Evolutionary conservation across 2,888 invertebrate genomes (phyloP).

Genomic region (Agonopterix heracliana): DNA sequence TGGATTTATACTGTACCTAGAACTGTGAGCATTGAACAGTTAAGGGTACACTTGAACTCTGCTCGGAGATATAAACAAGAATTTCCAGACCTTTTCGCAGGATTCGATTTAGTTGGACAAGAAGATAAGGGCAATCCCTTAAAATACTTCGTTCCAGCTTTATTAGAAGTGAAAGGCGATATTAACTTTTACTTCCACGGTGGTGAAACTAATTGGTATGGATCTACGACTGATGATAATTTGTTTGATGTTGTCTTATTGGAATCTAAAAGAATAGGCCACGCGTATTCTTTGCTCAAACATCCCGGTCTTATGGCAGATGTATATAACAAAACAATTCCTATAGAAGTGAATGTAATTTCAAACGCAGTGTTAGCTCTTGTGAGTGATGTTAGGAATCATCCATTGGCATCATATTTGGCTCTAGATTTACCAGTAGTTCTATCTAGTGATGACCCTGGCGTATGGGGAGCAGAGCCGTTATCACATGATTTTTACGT

Average conservation of each 20-base stretch:
- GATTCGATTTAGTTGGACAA: slow-evolving; percentile 88
- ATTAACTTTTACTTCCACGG: slow-evolving; percentile 86
- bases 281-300: slow-evolving; percentile 84
- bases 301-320: slow-evolving; percentile 80
- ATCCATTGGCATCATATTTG: slow-evolving; percentile 80
- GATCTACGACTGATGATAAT: slow-evolving; percentile 80
- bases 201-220: slow-evolving; percentile 88
- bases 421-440: slow-evolving; percentile 83
- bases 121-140: slow-evolving; percentile 83
- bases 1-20: slow-evolving; percentile 81
- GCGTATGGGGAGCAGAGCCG: slow-evolving; percentile 83
- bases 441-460: slow-evolving; percentile 87
- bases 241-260: slow-evolving; percentile 85
- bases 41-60: slow-evolving; percentile 58
- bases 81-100: slow-evolving; percentile 82
- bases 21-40: slow-evolving; percentile 40
- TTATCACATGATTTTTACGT: slow-evolving; percentile 87
- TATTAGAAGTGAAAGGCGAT: slow-evolving; percentile 63
- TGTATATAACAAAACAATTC: slow-evolving; percentile 76
- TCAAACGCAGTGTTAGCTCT: slow-evolving; percentile 85
- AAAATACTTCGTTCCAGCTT: slow-evolving; percentile 74
- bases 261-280: slow-evolving; percentile 85
- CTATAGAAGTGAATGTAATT: slow-evolving; percentile 86
- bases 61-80: slow-evolving; percentile 53
- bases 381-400: slow-evolving; percentile 83